These are phyloP conservation scores for Coenobita brevimanus DNA, from an alignment of 1,140 invertebrate species.

Conservation along the genomic window DNA sequence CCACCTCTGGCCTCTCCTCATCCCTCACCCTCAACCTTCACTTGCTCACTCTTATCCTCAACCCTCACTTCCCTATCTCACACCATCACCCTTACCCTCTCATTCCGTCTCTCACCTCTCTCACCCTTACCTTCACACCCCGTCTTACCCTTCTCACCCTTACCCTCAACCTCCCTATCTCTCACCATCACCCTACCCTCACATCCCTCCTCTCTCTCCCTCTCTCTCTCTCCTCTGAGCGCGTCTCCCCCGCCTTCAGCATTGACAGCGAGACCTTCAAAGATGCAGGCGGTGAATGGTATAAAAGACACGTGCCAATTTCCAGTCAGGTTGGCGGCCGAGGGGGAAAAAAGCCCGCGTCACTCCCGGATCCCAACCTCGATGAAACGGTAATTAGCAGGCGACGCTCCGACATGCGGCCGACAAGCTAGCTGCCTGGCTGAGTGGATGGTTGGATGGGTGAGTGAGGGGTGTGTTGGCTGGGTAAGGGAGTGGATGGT, in stretches of 20 bases:
- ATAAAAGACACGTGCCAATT: slow-evolving; percentile 67
- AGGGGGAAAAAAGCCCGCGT: slow-evolving; percentile 61
- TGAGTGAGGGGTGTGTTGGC: background rate
- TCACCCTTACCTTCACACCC: background rate
- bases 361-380: slow-evolving; percentile 60
- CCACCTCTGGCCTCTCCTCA: too few species aligned
- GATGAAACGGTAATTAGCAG: slow-evolving; percentile 66
- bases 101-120: background rate
- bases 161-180: background rate
- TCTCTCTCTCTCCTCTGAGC: background rate
- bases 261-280: slow-evolving; percentile 64
- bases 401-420: slow-evolving; percentile 56
- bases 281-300: slow-evolving; percentile 65
- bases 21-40: too few species aligned
- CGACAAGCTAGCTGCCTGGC: slow-evolving; percentile 50
- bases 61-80: too few species aligned
- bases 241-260: slow-evolving; percentile 28
- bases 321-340: slow-evolving; percentile 64
- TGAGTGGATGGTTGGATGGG: background rate
- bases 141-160: background rate
- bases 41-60: too few species aligned
- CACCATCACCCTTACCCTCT: slow-evolving; percentile 4
- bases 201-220: background rate
- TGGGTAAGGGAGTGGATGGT: too few species aligned
- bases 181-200: background rate